Percentiles rank a stretch among this genome's conserved stretches.
Conservation (phyloP, 2,888 invertebrate genomes). For the Linnaemya tessellans region DNA sequence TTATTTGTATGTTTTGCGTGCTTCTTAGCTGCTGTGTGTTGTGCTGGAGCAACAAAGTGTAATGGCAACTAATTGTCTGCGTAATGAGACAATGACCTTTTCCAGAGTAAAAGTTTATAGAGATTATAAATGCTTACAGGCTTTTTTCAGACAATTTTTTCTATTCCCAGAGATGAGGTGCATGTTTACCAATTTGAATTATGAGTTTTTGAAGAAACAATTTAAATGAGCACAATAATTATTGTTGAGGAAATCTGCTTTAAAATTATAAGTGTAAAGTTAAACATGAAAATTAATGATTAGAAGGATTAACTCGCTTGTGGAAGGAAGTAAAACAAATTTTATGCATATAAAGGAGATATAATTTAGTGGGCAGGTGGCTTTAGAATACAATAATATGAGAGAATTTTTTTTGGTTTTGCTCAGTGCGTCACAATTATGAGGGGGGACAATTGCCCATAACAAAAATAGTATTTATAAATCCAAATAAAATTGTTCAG, state of each 20-base stretch:
- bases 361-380: no score
- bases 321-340: background rate
- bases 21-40: constrained; percentile 27
- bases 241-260: background rate
- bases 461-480: no score
- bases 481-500: no score
- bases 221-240: background rate
- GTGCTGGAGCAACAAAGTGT: constrained; percentile 53
- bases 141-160: constrained; percentile 7
- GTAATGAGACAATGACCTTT: constrained; percentile 74
- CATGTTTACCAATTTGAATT: constrained; percentile 18
- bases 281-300: background rate
- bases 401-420: no score
- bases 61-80: constrained; percentile 72
- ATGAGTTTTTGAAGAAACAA: constrained; percentile 14
- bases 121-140: constrained; percentile 41
- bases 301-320: background rate
- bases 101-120: constrained; percentile 47
- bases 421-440: no score
- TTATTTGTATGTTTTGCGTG: background rate
- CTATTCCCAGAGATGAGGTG: background rate
- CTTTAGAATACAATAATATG: no score
- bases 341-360: no score
- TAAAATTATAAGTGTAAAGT: background rate
- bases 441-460: no score